These are phyloP conservation scores for Drosophila hydei DNA, from an alignment of 1,140 invertebrate species.

Conservation along the genomic window DNA sequence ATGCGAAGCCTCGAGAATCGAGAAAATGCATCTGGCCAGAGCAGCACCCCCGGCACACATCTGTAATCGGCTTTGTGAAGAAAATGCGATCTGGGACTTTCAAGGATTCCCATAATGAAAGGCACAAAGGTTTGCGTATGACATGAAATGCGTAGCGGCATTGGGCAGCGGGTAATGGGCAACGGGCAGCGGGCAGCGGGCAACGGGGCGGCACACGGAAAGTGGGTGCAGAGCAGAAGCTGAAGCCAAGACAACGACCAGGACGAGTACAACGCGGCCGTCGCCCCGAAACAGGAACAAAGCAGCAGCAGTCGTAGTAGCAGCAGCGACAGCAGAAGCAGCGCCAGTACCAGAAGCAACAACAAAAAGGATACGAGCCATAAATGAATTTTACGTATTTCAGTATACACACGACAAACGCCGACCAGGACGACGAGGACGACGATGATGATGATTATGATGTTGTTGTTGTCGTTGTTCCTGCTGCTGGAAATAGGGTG, in stretches of 20 bases:
- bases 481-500: constrained; percentile 57
- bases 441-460: constrained; percentile 44
- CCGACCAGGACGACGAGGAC: constrained; percentile 66
- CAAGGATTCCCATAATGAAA: constrained; percentile 44
- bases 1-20: constrained; percentile 26
- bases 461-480: constrained; percentile 24
- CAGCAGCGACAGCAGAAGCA: constrained; percentile 23
- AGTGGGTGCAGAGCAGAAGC: constrained; percentile 14
- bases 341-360: constrained; percentile 35
- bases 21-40: constrained; percentile 30
- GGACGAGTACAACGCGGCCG: constrained; percentile 46
- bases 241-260: constrained; percentile 42
- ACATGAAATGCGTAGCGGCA: constrained; percentile 27
- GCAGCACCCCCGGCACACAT: constrained; percentile 40
- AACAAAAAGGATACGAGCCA: constrained; percentile 72
- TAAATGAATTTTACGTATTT: constrained; percentile 81
- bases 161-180: constrained; percentile 11
- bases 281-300: constrained; percentile 77
- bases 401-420: constrained; percentile 77
- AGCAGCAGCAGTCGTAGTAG: constrained; percentile 38
- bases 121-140: constrained; percentile 24
- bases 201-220: constrained; percentile 37
- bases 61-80: constrained; percentile 10
- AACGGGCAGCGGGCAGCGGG: too few relatives aligned
- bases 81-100: constrained; percentile 19